phyloP scores from a whole-genome alignment of 2,888 invertebrate genomes.

The Alloscopus bannaensis region DNA sequence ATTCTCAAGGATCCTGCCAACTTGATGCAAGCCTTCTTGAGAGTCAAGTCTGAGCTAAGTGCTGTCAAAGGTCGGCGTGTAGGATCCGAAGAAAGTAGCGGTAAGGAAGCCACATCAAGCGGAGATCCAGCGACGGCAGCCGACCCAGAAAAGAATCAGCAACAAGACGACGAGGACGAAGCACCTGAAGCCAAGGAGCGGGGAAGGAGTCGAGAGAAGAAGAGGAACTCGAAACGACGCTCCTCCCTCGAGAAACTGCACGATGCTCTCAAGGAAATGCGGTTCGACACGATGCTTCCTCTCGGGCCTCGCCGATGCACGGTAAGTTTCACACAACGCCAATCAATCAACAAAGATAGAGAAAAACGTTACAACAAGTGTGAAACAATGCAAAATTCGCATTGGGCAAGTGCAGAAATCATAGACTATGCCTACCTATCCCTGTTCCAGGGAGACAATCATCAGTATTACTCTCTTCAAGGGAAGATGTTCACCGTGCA shows the following conservation, averaged over 20 bases:
- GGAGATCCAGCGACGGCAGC: no score
- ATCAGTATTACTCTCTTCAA: no score
- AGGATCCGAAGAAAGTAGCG: conserved; percentile 20
- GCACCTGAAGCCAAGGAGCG: conserved; percentile 46
- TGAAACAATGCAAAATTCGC: no score
- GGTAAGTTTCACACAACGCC: conserved; percentile 35
- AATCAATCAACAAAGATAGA: no score
- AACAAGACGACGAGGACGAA: conserved; percentile 17
- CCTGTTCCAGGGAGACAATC: no score
- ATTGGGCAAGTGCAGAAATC: no score
- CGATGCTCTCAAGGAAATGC: conserved; percentile 72
- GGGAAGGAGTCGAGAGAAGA: conserved; percentile 47
- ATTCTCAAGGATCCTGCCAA: conserved; percentile 52
- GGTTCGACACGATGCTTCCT: conserved; percentile 70
- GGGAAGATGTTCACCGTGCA: no score
- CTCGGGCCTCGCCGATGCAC: conserved; percentile 69
- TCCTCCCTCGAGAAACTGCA: conserved; percentile 72
- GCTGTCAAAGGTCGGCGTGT: conserved; percentile 15
- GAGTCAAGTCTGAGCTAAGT: conserved; percentile 45
- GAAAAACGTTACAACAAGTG: no score
- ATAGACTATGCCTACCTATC: no score
- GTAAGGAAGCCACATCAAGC: not conserved
- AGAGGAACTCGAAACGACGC: conserved; percentile 61
- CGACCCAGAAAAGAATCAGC: conserved; percentile 12
- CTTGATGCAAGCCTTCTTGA: conserved; percentile 55